Percentiles rank a stretch among this genome's conserved stretches.
phyloP scores from a whole-genome alignment of 2,888 invertebrate genomes.

The Aphidius colemani region DNA sequence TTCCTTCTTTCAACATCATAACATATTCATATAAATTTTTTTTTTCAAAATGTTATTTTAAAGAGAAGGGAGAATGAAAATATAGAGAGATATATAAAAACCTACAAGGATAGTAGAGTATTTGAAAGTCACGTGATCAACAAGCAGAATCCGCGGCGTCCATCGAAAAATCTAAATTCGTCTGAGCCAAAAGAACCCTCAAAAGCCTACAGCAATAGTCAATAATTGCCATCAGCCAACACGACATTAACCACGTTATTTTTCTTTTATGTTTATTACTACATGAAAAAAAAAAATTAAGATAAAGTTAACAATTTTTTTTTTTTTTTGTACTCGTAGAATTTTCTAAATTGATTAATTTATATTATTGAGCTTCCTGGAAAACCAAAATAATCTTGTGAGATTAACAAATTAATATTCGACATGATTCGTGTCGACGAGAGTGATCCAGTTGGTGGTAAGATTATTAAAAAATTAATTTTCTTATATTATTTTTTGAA shows the following conservation, averaged over 20 bases:
- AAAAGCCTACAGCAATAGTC: conserved; percentile 47
- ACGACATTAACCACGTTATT: conserved; percentile 35
- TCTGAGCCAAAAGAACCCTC: conserved; percentile 49
- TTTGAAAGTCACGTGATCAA: conserved; percentile 43
- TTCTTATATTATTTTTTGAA: conserved; percentile 17
- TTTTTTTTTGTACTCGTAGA: neutral
- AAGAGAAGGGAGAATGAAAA: too few relatives aligned
- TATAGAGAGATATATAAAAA: too few relatives aligned
- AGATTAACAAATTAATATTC: conserved; percentile 20
- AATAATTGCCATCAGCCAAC: conserved; percentile 49
- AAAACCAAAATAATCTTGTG: too few relatives aligned
- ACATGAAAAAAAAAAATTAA: conserved; percentile 7
- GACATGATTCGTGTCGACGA: conserved; percentile 90
- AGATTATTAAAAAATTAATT: conserved; percentile 52
- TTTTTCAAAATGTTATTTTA: too few relatives aligned
- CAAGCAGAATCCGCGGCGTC: conserved; percentile 52
- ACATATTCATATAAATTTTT: too few relatives aligned
- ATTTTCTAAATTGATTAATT: neutral
- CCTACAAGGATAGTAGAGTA: conserved; percentile 11
- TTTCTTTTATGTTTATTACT: neutral
- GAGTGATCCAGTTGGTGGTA: conserved; percentile 87
- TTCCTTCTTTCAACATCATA: too few relatives aligned
- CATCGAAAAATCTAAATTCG: conserved; percentile 58
- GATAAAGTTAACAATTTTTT: neutral
- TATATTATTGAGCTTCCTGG: conserved; percentile 19